phyloP scores from a whole-genome alignment of 1,140 invertebrate species.

The Drosophila teissieri region DNA sequence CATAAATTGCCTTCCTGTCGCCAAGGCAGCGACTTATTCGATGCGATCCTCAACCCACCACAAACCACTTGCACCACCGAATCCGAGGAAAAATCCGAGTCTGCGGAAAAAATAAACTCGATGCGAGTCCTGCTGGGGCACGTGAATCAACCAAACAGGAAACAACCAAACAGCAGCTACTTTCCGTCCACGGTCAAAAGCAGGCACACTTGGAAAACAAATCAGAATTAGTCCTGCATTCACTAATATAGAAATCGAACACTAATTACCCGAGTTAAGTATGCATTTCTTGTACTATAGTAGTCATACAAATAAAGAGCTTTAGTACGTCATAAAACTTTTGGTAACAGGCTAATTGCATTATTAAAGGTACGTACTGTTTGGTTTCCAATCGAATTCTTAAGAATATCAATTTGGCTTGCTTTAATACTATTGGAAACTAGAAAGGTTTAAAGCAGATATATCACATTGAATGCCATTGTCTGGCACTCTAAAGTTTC shows the following conservation, averaged over 20 bases:
- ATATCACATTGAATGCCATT: too few relatives aligned
- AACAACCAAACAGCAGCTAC: constrained; percentile 33
- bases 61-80: constrained; percentile 5
- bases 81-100: constrained; percentile 18
- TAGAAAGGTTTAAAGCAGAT: too few relatives aligned
- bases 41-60: constrained; percentile 3
- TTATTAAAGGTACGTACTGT: too few relatives aligned
- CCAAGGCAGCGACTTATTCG: constrained; percentile 47
- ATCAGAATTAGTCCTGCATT: neutral
- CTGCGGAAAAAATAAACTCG: constrained; percentile 58
- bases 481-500: too few relatives aligned
- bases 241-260: too few relatives aligned
- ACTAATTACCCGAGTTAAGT: neutral
- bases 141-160: constrained; percentile 33
- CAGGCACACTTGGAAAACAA: constrained; percentile 5
- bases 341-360: too few relatives aligned
- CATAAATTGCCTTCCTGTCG: constrained; percentile 71
- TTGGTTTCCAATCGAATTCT: too few relatives aligned
- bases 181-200: constrained; percentile 35
- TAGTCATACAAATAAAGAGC: too few relatives aligned
- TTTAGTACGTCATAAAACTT: too few relatives aligned
- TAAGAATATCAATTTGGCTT: too few relatives aligned
- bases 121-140: constrained; percentile 20
- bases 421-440: too few relatives aligned
- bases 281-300: too few relatives aligned